Conservation (phyloP, 2,113 vertebrate species). For the Aptenodytes forsteri region DNA sequence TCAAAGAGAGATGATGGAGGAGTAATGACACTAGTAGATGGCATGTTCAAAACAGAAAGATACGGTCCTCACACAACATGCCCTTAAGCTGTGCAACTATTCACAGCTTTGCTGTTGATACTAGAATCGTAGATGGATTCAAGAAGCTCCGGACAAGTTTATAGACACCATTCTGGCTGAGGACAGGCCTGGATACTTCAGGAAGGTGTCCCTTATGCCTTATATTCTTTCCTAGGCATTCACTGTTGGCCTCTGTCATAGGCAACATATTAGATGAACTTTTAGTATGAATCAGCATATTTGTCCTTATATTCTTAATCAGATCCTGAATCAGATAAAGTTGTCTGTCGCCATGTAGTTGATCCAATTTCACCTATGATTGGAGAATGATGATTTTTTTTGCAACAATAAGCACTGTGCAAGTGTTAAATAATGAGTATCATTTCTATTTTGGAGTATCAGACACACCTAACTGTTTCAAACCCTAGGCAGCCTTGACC, state of each 20-base stretch:
- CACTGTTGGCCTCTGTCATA: neutral
- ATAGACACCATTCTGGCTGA: neutral
- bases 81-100: neutral
- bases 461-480: neutral
- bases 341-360: neutral
- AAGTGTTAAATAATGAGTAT: neutral
- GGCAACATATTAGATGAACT: neutral
- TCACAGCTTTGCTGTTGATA: neutral
- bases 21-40: neutral
- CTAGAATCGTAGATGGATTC: neutral
- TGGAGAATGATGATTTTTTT: neutral
- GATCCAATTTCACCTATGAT: neutral
- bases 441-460: neutral
- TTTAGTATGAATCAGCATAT: neutral
- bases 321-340: neutral
- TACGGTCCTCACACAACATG: neutral
- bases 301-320: neutral
- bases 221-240: neutral
- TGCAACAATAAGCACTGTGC: neutral
- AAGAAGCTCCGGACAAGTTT: neutral
- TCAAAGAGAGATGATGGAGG: fast-evolving
- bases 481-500: neutral
- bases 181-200: neutral
- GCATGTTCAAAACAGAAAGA: neutral
- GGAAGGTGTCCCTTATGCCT: neutral